These are phyloP conservation scores for Brachirus orientalis DNA, from an alignment of 2,113 vertebrate species.

Conservation along the genomic window DNA sequence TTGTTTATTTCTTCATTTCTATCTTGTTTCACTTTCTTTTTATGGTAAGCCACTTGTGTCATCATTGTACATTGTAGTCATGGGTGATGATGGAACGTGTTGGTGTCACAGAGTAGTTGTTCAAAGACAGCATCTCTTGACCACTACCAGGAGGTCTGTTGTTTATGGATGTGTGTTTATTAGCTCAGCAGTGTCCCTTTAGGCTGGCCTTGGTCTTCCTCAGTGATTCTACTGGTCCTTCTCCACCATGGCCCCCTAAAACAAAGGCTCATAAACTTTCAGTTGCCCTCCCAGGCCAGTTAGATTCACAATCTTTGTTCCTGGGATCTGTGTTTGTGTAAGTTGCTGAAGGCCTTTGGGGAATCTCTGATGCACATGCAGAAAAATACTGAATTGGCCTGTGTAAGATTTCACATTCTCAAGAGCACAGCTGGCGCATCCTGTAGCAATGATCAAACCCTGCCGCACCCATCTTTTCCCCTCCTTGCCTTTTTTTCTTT, in stretches of 20 bases:
- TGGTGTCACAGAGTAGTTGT: slow-evolving; percentile 48
- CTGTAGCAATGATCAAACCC: slow-evolving; percentile 45
- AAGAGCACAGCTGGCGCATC: slow-evolving; percentile 56
- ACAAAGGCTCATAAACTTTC: slow-evolving; percentile 56
- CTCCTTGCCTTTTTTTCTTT: slow-evolving; percentile 32
- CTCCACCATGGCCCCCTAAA: slow-evolving; percentile 45
- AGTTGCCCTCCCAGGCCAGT: slow-evolving; percentile 45
- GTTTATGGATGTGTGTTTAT: slow-evolving; percentile 74
- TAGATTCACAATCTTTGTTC: slow-evolving; percentile 45
- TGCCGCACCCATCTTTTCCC: slow-evolving; percentile 38
- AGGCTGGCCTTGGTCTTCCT: slow-evolving; percentile 54
- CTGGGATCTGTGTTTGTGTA: slow-evolving; percentile 52
- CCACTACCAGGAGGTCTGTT: slow-evolving; percentile 63
- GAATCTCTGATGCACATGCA: slow-evolving; percentile 51
- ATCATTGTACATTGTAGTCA: slow-evolving; percentile 50
- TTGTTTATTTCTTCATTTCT: slow-evolving; percentile 67
- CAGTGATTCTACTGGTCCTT: slow-evolving; percentile 38
- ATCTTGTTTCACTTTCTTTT: slow-evolving; percentile 44
- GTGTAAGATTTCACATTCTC: slow-evolving; percentile 54
- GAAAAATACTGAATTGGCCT: slow-evolving; percentile 52
- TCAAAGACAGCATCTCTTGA: too few species aligned
- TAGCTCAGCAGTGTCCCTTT: slow-evolving; percentile 55
- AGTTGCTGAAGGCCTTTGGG: slow-evolving; percentile 42
- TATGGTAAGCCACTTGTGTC: slow-evolving; percentile 61
- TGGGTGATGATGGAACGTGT: slow-evolving; percentile 53